Conservation (phyloP, 2,113 vertebrate species). For the Poicephalus gulielmi region DNA sequence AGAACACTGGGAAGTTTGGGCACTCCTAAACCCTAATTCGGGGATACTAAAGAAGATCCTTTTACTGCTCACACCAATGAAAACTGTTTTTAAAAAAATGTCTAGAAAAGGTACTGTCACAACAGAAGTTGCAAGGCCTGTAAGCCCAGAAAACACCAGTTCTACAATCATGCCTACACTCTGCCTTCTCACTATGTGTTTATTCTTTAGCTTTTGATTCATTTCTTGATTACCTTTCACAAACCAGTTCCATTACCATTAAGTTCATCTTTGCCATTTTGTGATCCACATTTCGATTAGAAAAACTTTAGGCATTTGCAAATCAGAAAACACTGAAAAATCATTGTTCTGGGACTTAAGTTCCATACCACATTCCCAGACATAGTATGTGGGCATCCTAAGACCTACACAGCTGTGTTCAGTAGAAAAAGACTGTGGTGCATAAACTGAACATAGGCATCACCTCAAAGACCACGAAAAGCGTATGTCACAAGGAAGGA, state of each 20-base stretch:
- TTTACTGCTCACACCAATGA: background rate
- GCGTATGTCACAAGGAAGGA: background rate
- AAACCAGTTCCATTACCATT: background rate
- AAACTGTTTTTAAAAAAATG: background rate
- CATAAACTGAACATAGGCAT: background rate
- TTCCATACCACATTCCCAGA: background rate
- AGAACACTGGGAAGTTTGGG: background rate
- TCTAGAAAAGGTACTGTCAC: background rate
- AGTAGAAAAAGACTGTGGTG: background rate
- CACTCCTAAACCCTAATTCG: background rate
- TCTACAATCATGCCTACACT: background rate
- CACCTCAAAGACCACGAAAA: background rate
- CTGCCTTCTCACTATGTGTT: fast-evolving
- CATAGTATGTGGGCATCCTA: background rate
- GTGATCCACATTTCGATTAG: background rate
- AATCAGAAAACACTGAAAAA: background rate
- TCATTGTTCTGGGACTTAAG: background rate
- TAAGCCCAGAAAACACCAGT: background rate
- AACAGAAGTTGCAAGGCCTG: background rate
- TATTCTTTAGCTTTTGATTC: background rate
- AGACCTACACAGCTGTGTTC: background rate
- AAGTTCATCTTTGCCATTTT: background rate
- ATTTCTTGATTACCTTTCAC: background rate
- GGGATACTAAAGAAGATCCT: background rate
- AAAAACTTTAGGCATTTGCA: background rate